Conservation (phyloP, 2,113 vertebrate species). For the Mustelus asterias region DNA sequence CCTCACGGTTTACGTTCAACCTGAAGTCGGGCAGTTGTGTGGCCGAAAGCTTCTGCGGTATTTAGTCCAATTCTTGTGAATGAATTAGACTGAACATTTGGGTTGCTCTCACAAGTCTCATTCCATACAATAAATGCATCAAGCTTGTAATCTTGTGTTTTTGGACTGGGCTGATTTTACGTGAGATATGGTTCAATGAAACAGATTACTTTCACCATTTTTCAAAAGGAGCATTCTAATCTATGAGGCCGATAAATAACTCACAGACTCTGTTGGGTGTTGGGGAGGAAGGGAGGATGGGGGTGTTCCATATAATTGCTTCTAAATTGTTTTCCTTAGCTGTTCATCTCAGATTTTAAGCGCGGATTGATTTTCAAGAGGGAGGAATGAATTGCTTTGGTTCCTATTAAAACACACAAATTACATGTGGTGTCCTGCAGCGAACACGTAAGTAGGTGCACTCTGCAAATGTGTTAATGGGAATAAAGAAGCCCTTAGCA, state of each 20-base stretch:
- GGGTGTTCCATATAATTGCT: neutral
- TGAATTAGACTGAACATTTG: neutral
- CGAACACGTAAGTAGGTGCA: neutral
- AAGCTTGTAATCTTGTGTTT: neutral
- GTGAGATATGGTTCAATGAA: neutral
- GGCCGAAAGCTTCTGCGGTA: neutral
- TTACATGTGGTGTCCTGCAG: neutral
- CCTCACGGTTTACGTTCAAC: neutral
- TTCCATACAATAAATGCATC: neutral
- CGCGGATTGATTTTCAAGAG: neutral
- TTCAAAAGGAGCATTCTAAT: neutral
- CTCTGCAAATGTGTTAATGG: neutral
- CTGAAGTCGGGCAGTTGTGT: neutral
- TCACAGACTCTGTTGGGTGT: neutral
- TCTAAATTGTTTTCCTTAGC: neutral
- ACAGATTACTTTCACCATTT: neutral
- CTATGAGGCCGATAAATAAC: neutral
- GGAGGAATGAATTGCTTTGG: neutral
- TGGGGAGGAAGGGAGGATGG: neutral
- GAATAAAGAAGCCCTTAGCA: neutral
- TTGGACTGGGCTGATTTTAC: neutral
- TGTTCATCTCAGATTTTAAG: neutral
- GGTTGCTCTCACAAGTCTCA: neutral
- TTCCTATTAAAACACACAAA: neutral
- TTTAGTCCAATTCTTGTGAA: neutral